Percentiles rank a stretch among this genome's conserved stretches.
Conservation (phyloP, 2,888 invertebrate species). For the Enchytraeus crypticus region DNA sequence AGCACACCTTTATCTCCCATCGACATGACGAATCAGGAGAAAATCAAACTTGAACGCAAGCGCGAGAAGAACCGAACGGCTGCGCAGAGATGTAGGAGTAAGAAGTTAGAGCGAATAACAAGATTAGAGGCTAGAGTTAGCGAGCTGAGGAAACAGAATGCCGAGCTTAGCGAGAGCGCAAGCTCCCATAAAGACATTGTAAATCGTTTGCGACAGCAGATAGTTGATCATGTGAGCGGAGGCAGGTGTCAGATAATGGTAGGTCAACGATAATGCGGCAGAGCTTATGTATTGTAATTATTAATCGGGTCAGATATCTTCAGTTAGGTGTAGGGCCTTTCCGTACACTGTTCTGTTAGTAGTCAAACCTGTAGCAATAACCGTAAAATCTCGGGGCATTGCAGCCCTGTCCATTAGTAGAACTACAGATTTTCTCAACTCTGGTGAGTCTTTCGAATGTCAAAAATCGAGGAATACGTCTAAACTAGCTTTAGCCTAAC, state of each 20-base stretch:
- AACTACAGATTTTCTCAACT: no score
- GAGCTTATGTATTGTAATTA: no score
- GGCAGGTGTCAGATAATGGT: not conserved
- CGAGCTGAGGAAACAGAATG: slow-evolving; percentile 77
- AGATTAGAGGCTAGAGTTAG: slow-evolving; percentile 89
- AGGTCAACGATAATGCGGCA: not conserved
- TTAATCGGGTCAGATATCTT: no score
- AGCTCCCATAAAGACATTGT: not conserved
- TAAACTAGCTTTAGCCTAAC: no score
- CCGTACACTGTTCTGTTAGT: no score
- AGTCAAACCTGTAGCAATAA: no score
- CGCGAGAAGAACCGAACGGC: slow-evolving; percentile 89
- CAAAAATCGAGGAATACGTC: no score
- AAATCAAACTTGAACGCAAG: slow-evolving; percentile 89
- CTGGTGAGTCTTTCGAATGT: no score
- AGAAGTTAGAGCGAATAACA: slow-evolving; percentile 90
- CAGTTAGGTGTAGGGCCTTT: no score
- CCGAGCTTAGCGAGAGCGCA: slow-evolving; percentile 71
- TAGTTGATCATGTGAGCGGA: not conserved
- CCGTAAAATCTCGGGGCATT: no score
- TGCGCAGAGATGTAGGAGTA: slow-evolving; percentile 88
- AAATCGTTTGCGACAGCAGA: not conserved
- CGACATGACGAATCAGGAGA: slow-evolving; percentile 89
- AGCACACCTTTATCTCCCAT: slow-evolving; percentile 58
- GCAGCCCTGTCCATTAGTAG: no score